Percentiles rank a stretch among this genome's conserved stretches.
Conservation (phyloP, 2,797 vertebrate species). For the Hydrophis major region DNA sequence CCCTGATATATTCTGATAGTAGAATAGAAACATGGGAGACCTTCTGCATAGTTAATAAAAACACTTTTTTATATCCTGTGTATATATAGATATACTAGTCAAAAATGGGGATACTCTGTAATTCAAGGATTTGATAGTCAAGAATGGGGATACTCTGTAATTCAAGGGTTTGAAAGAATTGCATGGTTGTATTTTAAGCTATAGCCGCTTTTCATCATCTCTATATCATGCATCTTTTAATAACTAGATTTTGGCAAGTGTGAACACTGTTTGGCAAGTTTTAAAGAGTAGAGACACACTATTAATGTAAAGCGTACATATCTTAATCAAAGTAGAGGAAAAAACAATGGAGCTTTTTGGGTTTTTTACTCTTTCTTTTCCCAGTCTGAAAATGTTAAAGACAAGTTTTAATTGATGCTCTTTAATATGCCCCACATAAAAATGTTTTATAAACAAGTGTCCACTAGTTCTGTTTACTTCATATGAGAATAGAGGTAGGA, state of each 20-base stretch:
- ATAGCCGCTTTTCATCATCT: background rate
- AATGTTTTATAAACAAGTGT: background rate
- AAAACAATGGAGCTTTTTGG: background rate
- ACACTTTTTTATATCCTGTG: background rate
- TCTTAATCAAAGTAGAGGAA: background rate
- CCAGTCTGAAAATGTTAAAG: background rate
- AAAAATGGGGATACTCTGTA: background rate
- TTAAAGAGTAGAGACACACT: background rate
- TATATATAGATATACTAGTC: background rate
- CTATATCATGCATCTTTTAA: background rate
- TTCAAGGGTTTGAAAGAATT: background rate
- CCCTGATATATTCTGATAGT: background rate
- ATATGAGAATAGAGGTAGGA: background rate
- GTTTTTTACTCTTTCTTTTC: background rate
- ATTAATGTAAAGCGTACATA: background rate
- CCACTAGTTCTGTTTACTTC: background rate
- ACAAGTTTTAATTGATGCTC: background rate
- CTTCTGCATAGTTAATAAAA: background rate
- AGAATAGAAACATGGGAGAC: background rate
- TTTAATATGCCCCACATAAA: background rate
- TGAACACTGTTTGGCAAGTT: background rate
- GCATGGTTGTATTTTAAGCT: background rate
- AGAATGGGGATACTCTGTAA: background rate
- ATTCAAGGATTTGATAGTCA: background rate
- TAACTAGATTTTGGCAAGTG: background rate